Evolutionary conservation across 2,888 invertebrate species (phyloP).

Genomic region (Phyllotreta cruciferae): DNA sequence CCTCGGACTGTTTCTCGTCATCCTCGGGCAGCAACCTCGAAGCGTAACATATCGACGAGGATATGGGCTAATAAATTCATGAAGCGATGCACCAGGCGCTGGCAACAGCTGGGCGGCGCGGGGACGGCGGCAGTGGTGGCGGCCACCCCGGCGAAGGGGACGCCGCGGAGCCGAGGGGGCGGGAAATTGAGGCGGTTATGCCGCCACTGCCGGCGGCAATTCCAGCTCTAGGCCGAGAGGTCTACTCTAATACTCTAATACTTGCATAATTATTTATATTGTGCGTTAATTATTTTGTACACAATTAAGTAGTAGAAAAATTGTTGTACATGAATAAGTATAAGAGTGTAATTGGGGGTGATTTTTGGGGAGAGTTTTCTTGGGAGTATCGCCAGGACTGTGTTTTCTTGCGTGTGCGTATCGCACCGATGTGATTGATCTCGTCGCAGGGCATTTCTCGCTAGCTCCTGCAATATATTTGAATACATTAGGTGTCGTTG

Average conservation of each 20-base stretch:
- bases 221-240: too few species aligned
- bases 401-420: constrained; percentile 24
- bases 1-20: constrained; percentile 16
- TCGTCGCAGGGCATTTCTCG: constrained; percentile 23
- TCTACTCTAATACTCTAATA: too few species aligned
- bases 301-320: too few species aligned
- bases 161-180: too few species aligned
- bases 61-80: constrained; percentile 24
- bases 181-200: constrained; percentile 3
- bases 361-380: not conserved
- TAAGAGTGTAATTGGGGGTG: not conserved
- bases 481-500: constrained; percentile 22
- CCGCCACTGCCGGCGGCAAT: constrained; percentile 4
- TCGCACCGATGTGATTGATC: constrained; percentile 25
- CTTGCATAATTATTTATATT: too few species aligned
- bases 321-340: too few species aligned
- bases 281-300: too few species aligned
- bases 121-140: constrained; percentile 2
- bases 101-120: constrained; percentile 21
- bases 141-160: too few species aligned
- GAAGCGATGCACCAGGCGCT: constrained; percentile 21
- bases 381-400: not conserved
- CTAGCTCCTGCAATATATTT: constrained; percentile 19
- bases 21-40: constrained; percentile 18
- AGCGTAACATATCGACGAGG: constrained; percentile 17